phyloP scores from a whole-genome alignment of 2,797 vertebrate species.

The Anableps anableps region DNA sequence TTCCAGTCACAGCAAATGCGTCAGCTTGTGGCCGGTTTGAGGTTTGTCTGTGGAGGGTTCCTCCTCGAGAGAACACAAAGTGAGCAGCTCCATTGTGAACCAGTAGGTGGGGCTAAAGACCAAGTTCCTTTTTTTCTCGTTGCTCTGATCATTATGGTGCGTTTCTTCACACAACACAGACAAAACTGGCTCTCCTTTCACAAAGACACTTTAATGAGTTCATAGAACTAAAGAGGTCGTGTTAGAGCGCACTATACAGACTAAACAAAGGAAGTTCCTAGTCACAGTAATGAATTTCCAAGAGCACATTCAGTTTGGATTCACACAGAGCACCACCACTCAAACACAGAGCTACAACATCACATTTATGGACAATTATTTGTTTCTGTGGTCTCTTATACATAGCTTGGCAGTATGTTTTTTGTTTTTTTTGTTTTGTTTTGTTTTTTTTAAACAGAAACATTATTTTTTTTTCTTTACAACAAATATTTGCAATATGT shows the following conservation, averaged over 20 bases:
- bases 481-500: slow-evolving; percentile 63
- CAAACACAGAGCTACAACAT: slow-evolving; percentile 30
- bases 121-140: not conserved
- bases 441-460: slow-evolving; percentile 15
- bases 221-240: not conserved
- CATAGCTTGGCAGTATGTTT: slow-evolving; percentile 30
- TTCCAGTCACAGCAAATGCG: not conserved
- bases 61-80: not conserved
- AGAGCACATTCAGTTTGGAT: not conserved
- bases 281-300: not conserved
- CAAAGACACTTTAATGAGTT: slow-evolving; percentile 22
- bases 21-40: not conserved
- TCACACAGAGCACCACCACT: slow-evolving; percentile 23
- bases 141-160: slow-evolving; percentile 16
- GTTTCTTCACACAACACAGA: slow-evolving; percentile 5
- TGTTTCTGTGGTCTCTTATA: slow-evolving; percentile 24
- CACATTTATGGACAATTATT: slow-evolving; percentile 38
- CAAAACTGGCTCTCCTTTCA: slow-evolving; percentile 8
- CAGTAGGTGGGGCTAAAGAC: slow-evolving; percentile 63
- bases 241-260: not conserved
- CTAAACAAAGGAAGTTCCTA: not conserved
- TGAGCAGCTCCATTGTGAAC: slow-evolving; percentile 29
- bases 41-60: not conserved
- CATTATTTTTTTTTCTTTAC: slow-evolving; percentile 27
- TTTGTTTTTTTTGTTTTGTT: not conserved